Conservation (phyloP, 2,888 invertebrate genomes). For the Drosophila meridiana region DNA sequence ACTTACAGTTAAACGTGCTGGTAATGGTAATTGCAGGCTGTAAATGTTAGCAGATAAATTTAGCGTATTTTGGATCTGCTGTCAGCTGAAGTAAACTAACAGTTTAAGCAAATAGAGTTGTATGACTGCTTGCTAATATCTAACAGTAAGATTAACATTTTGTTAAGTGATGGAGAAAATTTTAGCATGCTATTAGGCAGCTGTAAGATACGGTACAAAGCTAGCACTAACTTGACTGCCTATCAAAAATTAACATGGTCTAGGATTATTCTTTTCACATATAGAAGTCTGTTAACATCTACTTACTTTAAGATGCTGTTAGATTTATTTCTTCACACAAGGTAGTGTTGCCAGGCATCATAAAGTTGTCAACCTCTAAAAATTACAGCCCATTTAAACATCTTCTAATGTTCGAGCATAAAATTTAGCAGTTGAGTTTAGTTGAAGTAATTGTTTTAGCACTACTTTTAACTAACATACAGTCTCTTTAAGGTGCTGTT, state of each 20-base stretch:
- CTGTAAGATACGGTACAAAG: too few species aligned
- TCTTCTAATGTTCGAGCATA: background rate
- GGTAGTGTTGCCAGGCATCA: too few species aligned
- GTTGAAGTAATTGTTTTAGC: background rate
- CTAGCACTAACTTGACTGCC: too few species aligned
- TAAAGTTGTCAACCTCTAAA: too few species aligned
- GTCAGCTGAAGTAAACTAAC: background rate
- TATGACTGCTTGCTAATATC: background rate
- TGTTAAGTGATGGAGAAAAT: background rate
- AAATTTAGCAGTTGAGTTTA: background rate
- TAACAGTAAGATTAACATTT: background rate
- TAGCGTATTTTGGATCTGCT: background rate
- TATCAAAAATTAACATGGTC: too few species aligned
- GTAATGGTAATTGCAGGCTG: background rate
- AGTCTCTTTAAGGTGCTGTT: background rate
- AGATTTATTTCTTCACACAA: too few species aligned
- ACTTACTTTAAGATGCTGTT: too few species aligned
- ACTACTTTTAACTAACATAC: background rate
- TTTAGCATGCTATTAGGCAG: too few species aligned
- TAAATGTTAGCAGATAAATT: too few species aligned
- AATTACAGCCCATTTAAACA: too few species aligned
- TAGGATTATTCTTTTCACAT: too few species aligned
- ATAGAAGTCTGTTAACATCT: too few species aligned
- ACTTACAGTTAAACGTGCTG: background rate
- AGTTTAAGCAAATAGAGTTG: rapidly evolving